Base-by-base conservation (phyloP, 2,113 vertebrate genomes). In the Tupaia chinensis region DNA sequence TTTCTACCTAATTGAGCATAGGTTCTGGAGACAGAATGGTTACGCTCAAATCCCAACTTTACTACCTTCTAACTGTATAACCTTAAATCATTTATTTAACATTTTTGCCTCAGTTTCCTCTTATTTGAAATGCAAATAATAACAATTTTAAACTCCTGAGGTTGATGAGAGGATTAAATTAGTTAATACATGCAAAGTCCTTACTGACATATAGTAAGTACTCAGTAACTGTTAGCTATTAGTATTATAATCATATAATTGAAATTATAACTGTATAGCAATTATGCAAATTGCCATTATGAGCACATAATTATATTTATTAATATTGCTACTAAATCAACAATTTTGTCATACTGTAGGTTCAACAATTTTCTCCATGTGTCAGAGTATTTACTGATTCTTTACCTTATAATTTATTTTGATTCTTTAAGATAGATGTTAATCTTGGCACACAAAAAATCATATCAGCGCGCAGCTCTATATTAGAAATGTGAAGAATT, bases 361-460 rank as follows among this genome's bases (percentile, higher is more conserved):
- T 93, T 93, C 63, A 76, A 32, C 80, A 13, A 65, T 94, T 94
- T 97, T n/a, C 27, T 82, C 9, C 34, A 66, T 56, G 6, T 34
- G 70, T 70, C 73, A 23, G 5, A 44, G 89, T 79, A 72, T 89
- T 93, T 91, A 89, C 53, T 34, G 7, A 56, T 87, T 20, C 0
- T 92, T 94, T 95, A 20, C 91, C 34, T 92, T 73, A 17, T 4
- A 76, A 72, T 87, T 95, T 56, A 68, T 69, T 91, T 94, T 72
- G 87, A 94, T 96, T 89, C n/a, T 96, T n/a, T 80, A 91, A 89
- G n/a, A 68, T 66, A 93, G 19, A 87, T 79, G 29, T 92, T 89
- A 61, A 70, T 82, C 22, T 87, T 66, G 27, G 6, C 61, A 94
- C 17, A 63, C 3, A 83, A 56, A 56, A 94, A 89, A 70, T 87